A percentile compares a stretch with the other conserved stretches of the same genome.
phyloP scores from a whole-genome alignment of 1,140 invertebrate genomes.

The Vollenhovia emeryi region DNA sequence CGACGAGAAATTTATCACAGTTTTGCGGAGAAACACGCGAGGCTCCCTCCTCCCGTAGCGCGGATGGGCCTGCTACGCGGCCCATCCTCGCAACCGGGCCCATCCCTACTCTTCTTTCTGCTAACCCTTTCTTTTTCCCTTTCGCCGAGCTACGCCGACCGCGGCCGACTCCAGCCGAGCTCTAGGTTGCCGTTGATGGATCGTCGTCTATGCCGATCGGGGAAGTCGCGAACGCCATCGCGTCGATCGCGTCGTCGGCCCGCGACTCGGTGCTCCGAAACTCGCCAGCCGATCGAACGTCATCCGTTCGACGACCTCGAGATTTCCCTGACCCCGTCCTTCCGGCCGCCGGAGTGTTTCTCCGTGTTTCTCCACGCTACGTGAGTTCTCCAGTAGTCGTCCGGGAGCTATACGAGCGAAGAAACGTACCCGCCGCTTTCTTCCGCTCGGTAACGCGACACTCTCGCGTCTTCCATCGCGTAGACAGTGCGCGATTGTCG shows the following conservation, averaged over 20 bases:
- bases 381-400: background rate
- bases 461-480: too few species aligned
- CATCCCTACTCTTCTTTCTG: slow-evolving; percentile 29
- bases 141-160: slow-evolving; percentile 56
- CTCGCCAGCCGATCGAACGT: background rate
- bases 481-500: background rate
- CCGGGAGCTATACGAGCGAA: background rate
- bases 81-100: slow-evolving; percentile 62
- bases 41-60: slow-evolving; percentile 38
- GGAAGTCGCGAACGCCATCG: slow-evolving; percentile 53
- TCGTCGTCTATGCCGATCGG: slow-evolving; percentile 53
- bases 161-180: slow-evolving; percentile 34
- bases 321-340: slow-evolving; percentile 2
- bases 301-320: background rate
- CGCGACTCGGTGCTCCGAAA: background rate
- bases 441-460: slow-evolving; percentile 9
- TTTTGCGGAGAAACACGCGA: background rate
- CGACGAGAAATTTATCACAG: slow-evolving; percentile 12
- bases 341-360: background rate
- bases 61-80: slow-evolving; percentile 25
- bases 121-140: slow-evolving; percentile 52
- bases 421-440: slow-evolving; percentile 1
- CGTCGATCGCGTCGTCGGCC: slow-evolving; percentile 22
- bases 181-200: slow-evolving; percentile 51
- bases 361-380: background rate